Base-by-base conservation (phyloP, 2,888 invertebrate genomes). In the Epiblema foenella region DNA sequence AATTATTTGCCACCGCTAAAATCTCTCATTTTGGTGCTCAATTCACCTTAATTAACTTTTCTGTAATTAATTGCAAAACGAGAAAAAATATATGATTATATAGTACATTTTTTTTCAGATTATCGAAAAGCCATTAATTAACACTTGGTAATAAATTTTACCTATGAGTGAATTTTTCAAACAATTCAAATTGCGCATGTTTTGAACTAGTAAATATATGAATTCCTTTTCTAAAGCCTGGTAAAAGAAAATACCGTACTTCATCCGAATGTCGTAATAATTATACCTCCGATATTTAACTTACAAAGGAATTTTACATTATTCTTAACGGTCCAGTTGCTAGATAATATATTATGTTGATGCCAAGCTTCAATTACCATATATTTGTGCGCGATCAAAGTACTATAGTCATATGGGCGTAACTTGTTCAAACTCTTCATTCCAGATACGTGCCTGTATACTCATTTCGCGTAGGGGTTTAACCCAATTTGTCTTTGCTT, bases 321-420 rank as follows among this genome's bases (percentile, higher is more conserved):
- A n/a, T 24, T 29, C 29, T 51, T 57, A 37, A 46, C 39, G 67
- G 59, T 56, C 58, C 67, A 66, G 51, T 60, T 18, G 3, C 18
- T 29, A 24, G 62, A 57, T n/a, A n/a, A n/a, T n/a, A n/a, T n/a
- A n/a, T n/a, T 67, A 72, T 73, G 69, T 37, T 68, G 59, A 72
- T 72, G 46, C 39, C 63, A 42, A 62, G 37, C 69, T 67, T 64
- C 68, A 73, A 72, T 75, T 74, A 69, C 67, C 74, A 75, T 72
- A 69, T 72, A 46, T 74, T 68, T 75, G 64, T 62, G 37, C 51
- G 67, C 68, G 72, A 74, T 74, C 72, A 75, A 75, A 73, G 62
- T 65, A 29, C 46, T 46, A 2, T 59, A 73, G 24, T 52, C 39
- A 65, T 62, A 72, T 63, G 54, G 33, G 65, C 73, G 63, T 59